These are phyloP conservation scores for Mantis religiosa DNA, from an alignment of 2,888 invertebrate species.

Conservation along the genomic window DNA sequence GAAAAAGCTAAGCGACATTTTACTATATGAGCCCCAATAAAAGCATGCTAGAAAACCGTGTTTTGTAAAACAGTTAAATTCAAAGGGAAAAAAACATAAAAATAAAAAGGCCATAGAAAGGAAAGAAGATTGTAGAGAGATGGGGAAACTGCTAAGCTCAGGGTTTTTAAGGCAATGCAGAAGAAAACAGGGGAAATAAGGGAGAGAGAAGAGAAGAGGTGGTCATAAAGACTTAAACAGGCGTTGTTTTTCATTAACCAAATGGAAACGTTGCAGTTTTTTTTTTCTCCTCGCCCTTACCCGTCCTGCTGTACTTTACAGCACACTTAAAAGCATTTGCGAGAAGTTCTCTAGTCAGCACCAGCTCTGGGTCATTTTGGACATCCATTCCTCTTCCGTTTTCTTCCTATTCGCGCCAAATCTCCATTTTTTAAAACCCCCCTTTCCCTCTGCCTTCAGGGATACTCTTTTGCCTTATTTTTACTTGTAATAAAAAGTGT, in stretches of 20 bases:
- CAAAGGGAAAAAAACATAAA: not conserved
- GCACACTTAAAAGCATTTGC: conserved; percentile 11
- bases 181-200: not conserved
- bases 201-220: not conserved
- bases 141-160: not conserved
- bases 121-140: not conserved
- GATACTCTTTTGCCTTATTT: not conserved
- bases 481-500: not conserved
- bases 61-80: not conserved
- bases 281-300: not conserved
- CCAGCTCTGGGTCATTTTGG: not conserved
- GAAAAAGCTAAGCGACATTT: not conserved
- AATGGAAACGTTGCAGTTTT: conserved; percentile 22
- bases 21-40: not conserved
- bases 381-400: not conserved
- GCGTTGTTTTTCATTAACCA: conserved; percentile 25
- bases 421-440: not conserved
- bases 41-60: not conserved
- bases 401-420: not conserved
- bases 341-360: conserved; percentile 6
- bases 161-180: not conserved
- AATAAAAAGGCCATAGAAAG: not conserved
- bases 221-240: conserved; percentile 1
- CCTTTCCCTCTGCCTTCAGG: not conserved
- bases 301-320: not conserved